Percentiles rank a stretch among this genome's conserved stretches.
These are phyloP conservation scores for Drosophila quinaria DNA, from an alignment of 2,888 invertebrate genomes.

Conservation along the genomic window DNA sequence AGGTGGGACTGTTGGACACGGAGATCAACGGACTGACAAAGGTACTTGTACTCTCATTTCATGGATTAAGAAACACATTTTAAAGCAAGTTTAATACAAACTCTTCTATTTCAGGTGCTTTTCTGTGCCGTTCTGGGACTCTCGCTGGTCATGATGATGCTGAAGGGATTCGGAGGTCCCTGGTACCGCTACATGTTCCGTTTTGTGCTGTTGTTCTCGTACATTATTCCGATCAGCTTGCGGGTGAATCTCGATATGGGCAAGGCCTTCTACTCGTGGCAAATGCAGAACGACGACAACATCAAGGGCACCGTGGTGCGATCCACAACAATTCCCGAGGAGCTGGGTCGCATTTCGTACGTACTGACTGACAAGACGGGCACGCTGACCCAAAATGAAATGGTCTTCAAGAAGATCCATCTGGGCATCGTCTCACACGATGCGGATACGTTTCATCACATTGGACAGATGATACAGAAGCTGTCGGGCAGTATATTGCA, in stretches of 20 bases:
- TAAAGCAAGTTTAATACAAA: background rate
- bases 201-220: slow-evolving; percentile 98
- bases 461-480: slow-evolving; percentile 84
- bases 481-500: slow-evolving; percentile 76
- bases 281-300: slow-evolving; percentile 96
- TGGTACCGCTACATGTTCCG: slow-evolving; percentile 99
- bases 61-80: no score
- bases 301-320: slow-evolving; percentile 98
- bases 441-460: slow-evolving; percentile 87
- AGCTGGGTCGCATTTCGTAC: slow-evolving; percentile 97
- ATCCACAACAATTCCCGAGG: slow-evolving; percentile 99
- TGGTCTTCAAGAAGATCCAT: slow-evolving; percentile 98
- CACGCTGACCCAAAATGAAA: slow-evolving; percentile 99
- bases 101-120: slow-evolving; percentile 87
- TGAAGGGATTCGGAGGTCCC: slow-evolving; percentile 98
- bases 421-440: slow-evolving; percentile 97
- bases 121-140: slow-evolving; percentile 96
- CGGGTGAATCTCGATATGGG: slow-evolving; percentile 99
- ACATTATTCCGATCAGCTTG: slow-evolving; percentile 99
- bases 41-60: slow-evolving; percentile 80
- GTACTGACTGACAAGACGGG: slow-evolving; percentile 99
- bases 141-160: slow-evolving; percentile 96
- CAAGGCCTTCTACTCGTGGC: slow-evolving; percentile 98
- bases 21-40: slow-evolving; percentile 99
- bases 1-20: slow-evolving; percentile 97